Percentiles rank a stretch among this genome's conserved stretches.
phyloP scores from a whole-genome alignment of 2,113 vertebrate species.

The Chaetops frenatus region DNA sequence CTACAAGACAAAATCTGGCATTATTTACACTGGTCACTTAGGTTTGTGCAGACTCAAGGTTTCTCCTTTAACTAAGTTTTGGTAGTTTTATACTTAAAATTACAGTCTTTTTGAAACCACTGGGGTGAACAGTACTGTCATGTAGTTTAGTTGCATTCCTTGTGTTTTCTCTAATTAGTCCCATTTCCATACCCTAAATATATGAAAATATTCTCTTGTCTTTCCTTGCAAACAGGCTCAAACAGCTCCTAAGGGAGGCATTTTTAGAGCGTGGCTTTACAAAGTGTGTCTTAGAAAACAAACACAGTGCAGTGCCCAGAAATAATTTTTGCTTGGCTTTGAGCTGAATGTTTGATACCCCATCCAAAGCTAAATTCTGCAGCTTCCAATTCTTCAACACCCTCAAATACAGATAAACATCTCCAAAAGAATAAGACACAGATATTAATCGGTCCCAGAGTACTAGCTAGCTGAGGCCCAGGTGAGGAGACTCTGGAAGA shows the following conservation, averaged over 20 bases:
- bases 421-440: no score
- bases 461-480: background rate
- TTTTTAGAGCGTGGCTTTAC: background rate
- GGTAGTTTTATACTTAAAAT: background rate
- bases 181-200: background rate
- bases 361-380: background rate
- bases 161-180: background rate
- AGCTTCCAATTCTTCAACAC: background rate
- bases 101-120: background rate
- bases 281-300: background rate
- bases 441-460: background rate
- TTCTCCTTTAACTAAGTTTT: background rate
- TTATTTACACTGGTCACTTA: background rate
- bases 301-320: background rate
- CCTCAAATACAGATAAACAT: fast-evolving
- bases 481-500: background rate
- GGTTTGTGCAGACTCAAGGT: background rate
- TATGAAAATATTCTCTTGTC: background rate
- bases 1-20: background rate
- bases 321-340: background rate
- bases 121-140: background rate
- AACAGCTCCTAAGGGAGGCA: background rate
- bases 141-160: background rate
- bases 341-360: background rate
- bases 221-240: background rate